phyloP scores from a whole-genome alignment of 2,797 vertebrate genomes.

The Cheirogaleus major region DNA sequence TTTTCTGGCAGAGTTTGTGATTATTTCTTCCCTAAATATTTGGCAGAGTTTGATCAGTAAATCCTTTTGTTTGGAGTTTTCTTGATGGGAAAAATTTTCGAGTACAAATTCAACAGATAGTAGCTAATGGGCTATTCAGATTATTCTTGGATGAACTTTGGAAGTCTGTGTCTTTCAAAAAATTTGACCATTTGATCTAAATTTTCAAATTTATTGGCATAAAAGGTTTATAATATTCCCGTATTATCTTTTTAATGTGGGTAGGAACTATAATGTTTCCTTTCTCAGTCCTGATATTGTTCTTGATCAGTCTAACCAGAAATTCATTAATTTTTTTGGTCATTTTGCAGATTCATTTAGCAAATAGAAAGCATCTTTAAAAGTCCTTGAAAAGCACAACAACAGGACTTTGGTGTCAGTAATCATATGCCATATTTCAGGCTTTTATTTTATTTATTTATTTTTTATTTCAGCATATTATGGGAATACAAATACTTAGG shows the following conservation, averaged over 20 bases:
- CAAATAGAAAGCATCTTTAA: constrained; percentile 57
- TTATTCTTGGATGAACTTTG: neutral
- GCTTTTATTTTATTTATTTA: constrained; percentile 52
- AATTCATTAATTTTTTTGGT: neutral
- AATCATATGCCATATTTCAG: constrained; percentile 72
- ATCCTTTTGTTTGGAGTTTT: neutral
- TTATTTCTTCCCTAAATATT: neutral
- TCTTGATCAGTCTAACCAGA: neutral
- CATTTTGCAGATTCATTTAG: constrained; percentile 63
- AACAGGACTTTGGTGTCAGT: constrained; percentile 65
- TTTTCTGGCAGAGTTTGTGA: neutral
- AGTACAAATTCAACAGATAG: neutral
- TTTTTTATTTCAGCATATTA: too few relatives aligned
- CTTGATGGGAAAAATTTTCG: neutral
- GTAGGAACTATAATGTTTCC: neutral
- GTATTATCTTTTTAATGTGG: neutral
- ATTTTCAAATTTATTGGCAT: neutral
- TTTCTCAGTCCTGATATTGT: neutral
- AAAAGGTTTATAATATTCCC: neutral
- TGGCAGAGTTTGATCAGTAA: neutral
- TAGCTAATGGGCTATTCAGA: neutral
- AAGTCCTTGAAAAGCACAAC: constrained; percentile 56
- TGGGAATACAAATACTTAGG: too few relatives aligned
- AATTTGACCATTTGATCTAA: neutral
- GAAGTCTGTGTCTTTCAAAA: neutral